A percentile compares a stretch with the other conserved stretches of the same genome.
These are phyloP conservation scores for Macaca fascicularis DNA, from an alignment of 2,113 vertebrate genomes.

Conservation along the genomic window DNA sequence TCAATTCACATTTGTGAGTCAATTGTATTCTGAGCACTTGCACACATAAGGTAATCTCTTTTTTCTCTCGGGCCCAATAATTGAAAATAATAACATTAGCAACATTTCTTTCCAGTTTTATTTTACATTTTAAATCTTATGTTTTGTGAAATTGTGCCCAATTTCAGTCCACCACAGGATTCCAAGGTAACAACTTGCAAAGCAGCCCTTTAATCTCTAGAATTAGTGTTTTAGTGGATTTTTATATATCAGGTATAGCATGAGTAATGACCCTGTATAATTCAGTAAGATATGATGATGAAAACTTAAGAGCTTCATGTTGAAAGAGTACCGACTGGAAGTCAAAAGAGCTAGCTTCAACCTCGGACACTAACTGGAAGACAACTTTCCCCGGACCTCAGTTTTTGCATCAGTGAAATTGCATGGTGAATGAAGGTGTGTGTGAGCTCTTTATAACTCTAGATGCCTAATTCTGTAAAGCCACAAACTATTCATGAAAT, in stretches of 20 bases:
- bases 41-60: not conserved
- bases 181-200: not conserved
- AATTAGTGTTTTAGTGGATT: not conserved
- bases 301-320: not conserved
- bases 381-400: not conserved
- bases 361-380: not conserved
- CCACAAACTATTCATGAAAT: not conserved
- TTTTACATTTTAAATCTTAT: slow-evolving; percentile 1
- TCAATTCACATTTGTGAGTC: not conserved
- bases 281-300: not conserved
- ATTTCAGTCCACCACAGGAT: not conserved
- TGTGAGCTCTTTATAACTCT: not conserved
- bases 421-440: not conserved
- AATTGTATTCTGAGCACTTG: not conserved
- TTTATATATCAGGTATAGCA: not conserved
- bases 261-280: not conserved
- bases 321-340: not conserved
- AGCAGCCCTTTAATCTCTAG: not conserved
- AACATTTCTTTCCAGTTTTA: not conserved
- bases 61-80: not conserved
- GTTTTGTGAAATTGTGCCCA: not conserved
- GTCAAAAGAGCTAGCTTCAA: not conserved
- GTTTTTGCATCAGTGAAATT: not conserved
- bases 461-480: not conserved
- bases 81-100: slow-evolving; percentile 7